Evolutionary conservation across 2,113 vertebrate species (phyloP), one percentile per base, ranked within the genome.

Genomic region (Chamaetylas fuelleborni): DNA sequence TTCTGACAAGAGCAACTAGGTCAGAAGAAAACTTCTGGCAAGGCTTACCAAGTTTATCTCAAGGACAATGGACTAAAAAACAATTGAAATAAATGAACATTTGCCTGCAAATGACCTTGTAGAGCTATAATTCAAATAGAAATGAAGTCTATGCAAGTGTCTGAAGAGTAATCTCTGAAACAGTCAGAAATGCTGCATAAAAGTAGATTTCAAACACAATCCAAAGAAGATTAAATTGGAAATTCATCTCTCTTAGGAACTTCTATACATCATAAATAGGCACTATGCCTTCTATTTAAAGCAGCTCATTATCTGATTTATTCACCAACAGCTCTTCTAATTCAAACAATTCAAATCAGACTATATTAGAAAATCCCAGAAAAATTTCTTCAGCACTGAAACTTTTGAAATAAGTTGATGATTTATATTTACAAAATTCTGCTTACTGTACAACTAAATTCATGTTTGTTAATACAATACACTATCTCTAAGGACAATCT

Each of bases 231-330:
- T 96, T 92, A 96, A 94, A 65, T 45, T 34, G 61, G 73, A 47
- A 89, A 82, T 82, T 93, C 34, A 45, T 66, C 66, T 89, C 83
- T 92, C 86, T 38, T 61, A 89, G 77, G 73, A 81, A 81, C 65
- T 92, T 87, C 77, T 45, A 67, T 54, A 92, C 45, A 87, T 87
- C 65, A 92, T 61, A 95, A 94, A 93, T 26, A 74, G 48, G 61
- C 81, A 92, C 88, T 88, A 82, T 85, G 76, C 33, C 57, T 87
- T 82, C 88, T 86, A 42, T 48, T 61, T 83, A 93, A 93, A 96
- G 81, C 67, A 92, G 73, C 48, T 88, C 74, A 58, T 96, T 93
- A 93, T 94, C 86, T 86, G 77, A 93, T 91, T 94, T 94, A 91
- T 81, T 87, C 86, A 79, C 54, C 57, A 73, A 58, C 93, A 82